A percentile compares a stretch with the other conserved stretches of the same genome.
phyloP scores from a whole-genome alignment of 2,113 vertebrate genomes.

The Noturus placidus region DNA sequence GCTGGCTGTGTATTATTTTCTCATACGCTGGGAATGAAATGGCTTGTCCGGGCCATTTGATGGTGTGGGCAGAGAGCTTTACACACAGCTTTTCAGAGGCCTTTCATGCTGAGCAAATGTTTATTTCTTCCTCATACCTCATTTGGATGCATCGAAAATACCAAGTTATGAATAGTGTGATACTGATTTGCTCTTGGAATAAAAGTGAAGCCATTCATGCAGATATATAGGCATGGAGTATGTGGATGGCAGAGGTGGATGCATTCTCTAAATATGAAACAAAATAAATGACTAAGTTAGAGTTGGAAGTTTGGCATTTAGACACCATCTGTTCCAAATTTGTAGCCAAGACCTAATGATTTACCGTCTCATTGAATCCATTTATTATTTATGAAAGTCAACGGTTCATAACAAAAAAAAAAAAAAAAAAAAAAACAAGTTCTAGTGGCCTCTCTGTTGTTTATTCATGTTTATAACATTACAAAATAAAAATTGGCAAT shows the following conservation, averaged over 20 bases:
- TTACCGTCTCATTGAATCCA: conserved; percentile 39
- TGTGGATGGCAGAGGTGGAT: neutral
- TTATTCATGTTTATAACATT: neutral
- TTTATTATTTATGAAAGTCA: conserved; percentile 42
- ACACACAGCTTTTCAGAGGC: neutral
- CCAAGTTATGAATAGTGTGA: conserved; percentile 42
- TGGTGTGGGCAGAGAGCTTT: conserved; percentile 31
- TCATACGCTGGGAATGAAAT: conserved; percentile 29
- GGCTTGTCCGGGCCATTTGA: conserved; percentile 40
- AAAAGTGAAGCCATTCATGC: conserved; percentile 20
- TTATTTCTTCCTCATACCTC: conserved; percentile 23
- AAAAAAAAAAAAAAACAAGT: no score
- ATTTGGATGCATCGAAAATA: conserved; percentile 36
- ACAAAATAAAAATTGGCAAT: neutral
- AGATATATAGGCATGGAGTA: neutral
- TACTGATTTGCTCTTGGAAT: conserved; percentile 37
- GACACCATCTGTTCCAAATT: conserved; percentile 37
- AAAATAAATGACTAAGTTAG: conserved; percentile 27
- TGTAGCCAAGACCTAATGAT: conserved; percentile 34
- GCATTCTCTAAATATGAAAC: conserved; percentile 19
- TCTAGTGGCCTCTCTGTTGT: neutral
- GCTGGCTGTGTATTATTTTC: conserved; percentile 17
- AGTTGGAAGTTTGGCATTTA: conserved; percentile 18
- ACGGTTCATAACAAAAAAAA: neutral
- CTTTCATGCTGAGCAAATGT: conserved; percentile 33